Conservation (phyloP, 2,113 vertebrate species). For the Lasiurus borealis region DNA sequence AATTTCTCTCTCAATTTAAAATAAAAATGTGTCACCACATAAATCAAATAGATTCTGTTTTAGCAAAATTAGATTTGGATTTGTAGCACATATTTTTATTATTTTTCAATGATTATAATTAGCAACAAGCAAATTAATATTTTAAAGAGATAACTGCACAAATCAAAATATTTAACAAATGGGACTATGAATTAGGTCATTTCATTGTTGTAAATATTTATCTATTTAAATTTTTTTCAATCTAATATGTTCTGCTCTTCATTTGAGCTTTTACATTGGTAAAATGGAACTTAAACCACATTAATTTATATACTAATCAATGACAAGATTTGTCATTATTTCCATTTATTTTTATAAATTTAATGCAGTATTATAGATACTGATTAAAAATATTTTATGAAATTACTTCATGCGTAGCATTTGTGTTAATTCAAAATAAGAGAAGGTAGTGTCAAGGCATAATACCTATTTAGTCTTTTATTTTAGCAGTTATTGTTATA, state of each 20-base stretch:
- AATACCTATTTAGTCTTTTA: background rate
- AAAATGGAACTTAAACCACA: background rate
- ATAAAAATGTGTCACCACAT: background rate
- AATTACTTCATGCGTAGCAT: background rate
- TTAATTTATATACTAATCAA: background rate
- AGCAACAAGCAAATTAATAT: background rate
- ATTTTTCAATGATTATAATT: background rate
- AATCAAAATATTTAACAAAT: constrained; percentile 27
- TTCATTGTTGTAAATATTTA: background rate
- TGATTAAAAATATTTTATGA: constrained; percentile 33
- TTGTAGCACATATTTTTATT: background rate
- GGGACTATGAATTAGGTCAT: background rate
- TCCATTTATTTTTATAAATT: background rate
- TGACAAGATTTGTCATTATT: background rate
- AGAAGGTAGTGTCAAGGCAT: background rate
- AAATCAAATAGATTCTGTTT: constrained; percentile 7
- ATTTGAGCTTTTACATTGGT: background rate
- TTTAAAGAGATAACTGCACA: background rate
- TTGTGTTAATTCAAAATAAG: constrained; percentile 8
- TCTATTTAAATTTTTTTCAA: background rate
- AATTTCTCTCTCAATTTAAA: constrained; percentile 70
- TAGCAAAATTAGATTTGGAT: constrained; percentile 25
- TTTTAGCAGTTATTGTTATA: constrained; percentile 40
- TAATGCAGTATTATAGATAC: background rate
- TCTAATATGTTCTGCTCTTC: background rate